Base-by-base conservation (phyloP, 2,797 vertebrate genomes). In the Scleropages formosus region DNA sequence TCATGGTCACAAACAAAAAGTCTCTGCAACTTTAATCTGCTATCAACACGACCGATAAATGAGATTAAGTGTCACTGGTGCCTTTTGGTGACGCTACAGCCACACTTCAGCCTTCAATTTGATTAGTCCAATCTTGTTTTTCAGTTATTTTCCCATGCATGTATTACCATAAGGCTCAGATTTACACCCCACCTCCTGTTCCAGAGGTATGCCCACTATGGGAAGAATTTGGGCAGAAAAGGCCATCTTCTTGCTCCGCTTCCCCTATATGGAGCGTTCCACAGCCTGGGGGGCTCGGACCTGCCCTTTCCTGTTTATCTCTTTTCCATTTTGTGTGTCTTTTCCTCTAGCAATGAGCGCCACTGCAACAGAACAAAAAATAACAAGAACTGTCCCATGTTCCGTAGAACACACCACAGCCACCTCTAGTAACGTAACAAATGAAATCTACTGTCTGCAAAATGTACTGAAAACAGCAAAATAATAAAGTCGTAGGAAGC, bases 41-140 rank as follows among this genome's bases (percentile, higher is more conserved):
- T 58, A 81, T 85, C 80, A 80, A 78, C 75, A 75, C 79, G 79
- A 84, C 74, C 80, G 72, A 75, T 76, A 80, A 80, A 80, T 77
- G 75, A 79, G 82, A 82, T 83, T 80, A 73, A 39, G 69, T 78
- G 75, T 81, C 78, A 62, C 67, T 47, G 78, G 71, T 75, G 63
- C 24, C 62, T 71, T 31, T 31, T 27, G 10, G 31, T 66, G 9
- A 56, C 13, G 46, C 68, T 22, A n/a, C 3, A 11, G 76, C 24
- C 64, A 69, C 31, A 11, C 10, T 64, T 12, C 1, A 51, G 22
- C 44, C 63, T 39, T 66, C 51, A 18, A 15, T 63, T 44, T 18
- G 11, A 51, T 16, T 64, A 4, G 22, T 7, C 22, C 20, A n/a
- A 31, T 39, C 46, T 27, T 65, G 63, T 58, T 18, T n/a, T 53